Base-by-base conservation (phyloP, 2,888 invertebrate genomes). In the Patella pellucida region DNA sequence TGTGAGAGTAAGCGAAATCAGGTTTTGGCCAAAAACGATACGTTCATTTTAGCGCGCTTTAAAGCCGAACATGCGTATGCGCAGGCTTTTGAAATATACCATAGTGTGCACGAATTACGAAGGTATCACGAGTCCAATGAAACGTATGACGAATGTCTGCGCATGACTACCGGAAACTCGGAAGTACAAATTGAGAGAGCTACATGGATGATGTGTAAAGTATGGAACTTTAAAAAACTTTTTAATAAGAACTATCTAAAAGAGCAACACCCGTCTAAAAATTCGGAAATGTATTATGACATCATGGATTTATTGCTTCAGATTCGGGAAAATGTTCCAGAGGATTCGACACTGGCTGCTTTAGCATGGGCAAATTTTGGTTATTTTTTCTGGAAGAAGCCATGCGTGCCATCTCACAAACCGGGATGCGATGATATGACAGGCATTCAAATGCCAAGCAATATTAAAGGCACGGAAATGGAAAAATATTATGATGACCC, bases 331-430 rank as follows among this genome's bases (percentile, higher is more conserved):
- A 19, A 23, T n/a, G 62, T 23, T 5, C 62, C 62, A 4, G 62
- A 62, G 12, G 23, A 62, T 62, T 12, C 19, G 4, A 23, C 11
- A 12, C 4, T 62, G 4, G 19, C 19, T 12, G 19, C 19, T 15
- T 11, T 62, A 23, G 62, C 23, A 11, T 62, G 62, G 62, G 62
- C 19, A 23, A 23, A 62, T 23, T 23, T 62, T 23, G 62, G 62
- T 23, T 62, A 62, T 62, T 62, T 62, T 19, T 62, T 62, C 19
- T 62, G 62, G 62, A 62, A 62, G 62, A 62, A 62, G 23, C 62
- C 62, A 9, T 23, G 7, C 19, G 23, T 7, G 62, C 23, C 7
- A 41, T 41, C 41, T 7, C 41, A 41, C 9, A 41, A 41, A 41
- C 7, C 0, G 1, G 62, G 23, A 11, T 9, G 12, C 19, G 23